These are phyloP conservation scores for Liopterus haemorrhoidalis DNA, from an alignment of 2,888 invertebrate species.

Conservation along the genomic window DNA sequence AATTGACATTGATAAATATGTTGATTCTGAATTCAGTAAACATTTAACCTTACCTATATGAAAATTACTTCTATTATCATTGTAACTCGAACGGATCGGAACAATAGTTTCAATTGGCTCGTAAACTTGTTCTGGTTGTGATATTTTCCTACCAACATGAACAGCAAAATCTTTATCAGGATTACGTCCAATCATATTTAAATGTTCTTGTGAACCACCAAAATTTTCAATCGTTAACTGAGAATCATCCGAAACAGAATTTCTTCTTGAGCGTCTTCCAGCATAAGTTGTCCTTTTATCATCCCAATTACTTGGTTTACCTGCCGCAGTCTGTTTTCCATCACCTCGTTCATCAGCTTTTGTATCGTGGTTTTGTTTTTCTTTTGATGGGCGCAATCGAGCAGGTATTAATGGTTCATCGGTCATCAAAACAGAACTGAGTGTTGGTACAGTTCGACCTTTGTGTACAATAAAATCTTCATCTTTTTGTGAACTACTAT, in stretches of 20 bases:
- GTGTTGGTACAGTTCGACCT: conserved; percentile 70
- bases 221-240: conserved; percentile 90
- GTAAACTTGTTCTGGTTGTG: conserved; percentile 51
- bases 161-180: conserved; percentile 67
- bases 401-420: conserved; percentile 55
- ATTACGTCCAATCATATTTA: conserved; percentile 77
- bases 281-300: conserved; percentile 68
- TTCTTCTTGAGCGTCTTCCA: conserved; percentile 76
- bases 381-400: conserved; percentile 55
- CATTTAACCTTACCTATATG: no score
- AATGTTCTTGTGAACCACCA: conserved; percentile 84
- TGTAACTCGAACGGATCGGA: no score
- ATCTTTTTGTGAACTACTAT: conserved; percentile 43
- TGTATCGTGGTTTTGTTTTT: conserved; percentile 56
- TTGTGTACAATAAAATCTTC: conserved; percentile 78
- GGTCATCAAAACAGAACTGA: conserved; percentile 57
- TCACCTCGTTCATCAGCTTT: conserved; percentile 64
- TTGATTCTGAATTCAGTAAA: no score
- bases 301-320: conserved; percentile 81
- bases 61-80: no score
- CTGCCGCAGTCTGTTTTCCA: conserved; percentile 57
- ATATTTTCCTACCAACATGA: conserved; percentile 50
- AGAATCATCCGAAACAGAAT: conserved; percentile 80
- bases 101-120: conserved; percentile 40
- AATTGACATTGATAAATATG: no score